Conservation (phyloP, 2,797 vertebrate genomes). For the Bradypodion ventrale region DNA sequence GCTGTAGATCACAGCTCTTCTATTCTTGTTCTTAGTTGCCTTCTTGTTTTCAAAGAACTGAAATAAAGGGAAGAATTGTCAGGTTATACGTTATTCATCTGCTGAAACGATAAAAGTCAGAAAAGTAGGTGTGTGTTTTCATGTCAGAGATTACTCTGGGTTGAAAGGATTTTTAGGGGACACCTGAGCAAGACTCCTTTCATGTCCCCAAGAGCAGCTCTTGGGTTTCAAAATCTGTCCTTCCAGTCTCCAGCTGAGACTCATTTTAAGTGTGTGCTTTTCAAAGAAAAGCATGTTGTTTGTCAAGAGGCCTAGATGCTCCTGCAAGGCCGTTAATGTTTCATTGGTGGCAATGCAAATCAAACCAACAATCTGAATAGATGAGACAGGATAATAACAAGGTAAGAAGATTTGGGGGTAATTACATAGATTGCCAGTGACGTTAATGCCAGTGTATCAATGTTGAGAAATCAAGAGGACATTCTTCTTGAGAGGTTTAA, state of each 20-base stretch:
- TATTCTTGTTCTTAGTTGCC: conserved; percentile 76
- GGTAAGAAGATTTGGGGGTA: neutral
- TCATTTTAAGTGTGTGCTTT: neutral
- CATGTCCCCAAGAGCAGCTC: no score
- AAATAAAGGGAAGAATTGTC: conserved; percentile 40
- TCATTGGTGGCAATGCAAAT: neutral
- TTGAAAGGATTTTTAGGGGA: no score
- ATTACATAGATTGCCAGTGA: conserved; percentile 16
- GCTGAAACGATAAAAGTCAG: neutral
- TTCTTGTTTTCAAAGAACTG: conserved; percentile 90
- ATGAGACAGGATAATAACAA: conserved; percentile 22
- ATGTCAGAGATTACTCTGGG: no score
- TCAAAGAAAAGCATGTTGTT: neutral
- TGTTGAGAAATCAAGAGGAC: neutral
- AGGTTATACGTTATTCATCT: no score
- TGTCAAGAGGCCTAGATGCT: neutral
- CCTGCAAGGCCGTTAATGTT: neutral
- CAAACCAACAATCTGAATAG: neutral
- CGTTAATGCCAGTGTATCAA: conserved; percentile 11
- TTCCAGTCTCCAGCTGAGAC: no score
- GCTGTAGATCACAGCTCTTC: conserved; percentile 88
- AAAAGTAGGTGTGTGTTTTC: no score
- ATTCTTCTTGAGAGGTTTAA: neutral
- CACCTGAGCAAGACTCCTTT: no score
- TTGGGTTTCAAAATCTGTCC: no score